These are phyloP conservation scores for Arctopsyche grandis DNA, from an alignment of 1,140 invertebrate species.

Conservation along the genomic window DNA sequence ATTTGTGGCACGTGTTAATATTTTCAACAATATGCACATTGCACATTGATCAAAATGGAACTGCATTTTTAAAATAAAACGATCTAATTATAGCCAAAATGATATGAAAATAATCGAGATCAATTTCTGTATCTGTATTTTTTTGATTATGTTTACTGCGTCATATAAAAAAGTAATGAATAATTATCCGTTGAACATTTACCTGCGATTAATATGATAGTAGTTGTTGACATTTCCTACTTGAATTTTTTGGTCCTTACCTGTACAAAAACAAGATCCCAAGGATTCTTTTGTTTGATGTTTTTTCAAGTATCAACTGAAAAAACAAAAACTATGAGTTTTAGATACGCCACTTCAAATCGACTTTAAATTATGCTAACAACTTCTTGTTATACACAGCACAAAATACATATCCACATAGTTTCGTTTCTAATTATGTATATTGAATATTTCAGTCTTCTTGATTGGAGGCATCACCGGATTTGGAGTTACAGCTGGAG, in stretches of 20 bases:
- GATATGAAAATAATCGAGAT: not conserved
- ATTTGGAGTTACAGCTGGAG: constrained; percentile 83
- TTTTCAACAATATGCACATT: not conserved
- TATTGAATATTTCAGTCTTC: constrained; percentile 60
- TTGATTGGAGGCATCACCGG: constrained; percentile 66
- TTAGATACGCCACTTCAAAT: no score
- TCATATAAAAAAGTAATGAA: no score
- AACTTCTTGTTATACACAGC: not conserved
- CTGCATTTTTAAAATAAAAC: not conserved
- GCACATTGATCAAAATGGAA: not conserved
- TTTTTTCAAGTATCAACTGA: not conserved
- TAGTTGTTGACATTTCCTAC: not conserved
- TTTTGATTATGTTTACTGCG: no score
- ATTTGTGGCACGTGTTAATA: not conserved
- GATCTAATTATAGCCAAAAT: not conserved
- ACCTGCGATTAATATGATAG: no score
- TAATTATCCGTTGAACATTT: no score
- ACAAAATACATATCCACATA: not conserved
- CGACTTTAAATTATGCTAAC: not conserved
- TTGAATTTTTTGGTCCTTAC: no score
- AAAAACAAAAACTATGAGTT: not conserved
- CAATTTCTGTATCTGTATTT: not conserved
- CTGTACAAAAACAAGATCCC: no score
- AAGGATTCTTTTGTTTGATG: not conserved
- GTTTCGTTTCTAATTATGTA: not conserved